Conservation (phyloP, 1,140 invertebrate species). For the Bicyclus anynana region DNA sequence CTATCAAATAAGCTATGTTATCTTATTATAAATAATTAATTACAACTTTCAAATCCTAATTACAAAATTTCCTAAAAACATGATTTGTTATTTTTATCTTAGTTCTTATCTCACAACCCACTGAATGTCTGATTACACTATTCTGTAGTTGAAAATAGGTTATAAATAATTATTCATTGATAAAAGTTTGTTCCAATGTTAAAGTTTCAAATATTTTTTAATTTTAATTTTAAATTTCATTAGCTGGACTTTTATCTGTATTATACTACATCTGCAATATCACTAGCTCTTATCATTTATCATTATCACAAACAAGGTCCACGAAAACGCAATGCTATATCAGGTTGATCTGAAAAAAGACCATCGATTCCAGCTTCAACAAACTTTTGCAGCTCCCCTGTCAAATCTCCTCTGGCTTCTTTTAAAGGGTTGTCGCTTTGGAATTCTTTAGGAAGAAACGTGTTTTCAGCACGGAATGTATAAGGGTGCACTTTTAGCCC, state of each 20-base stretch:
- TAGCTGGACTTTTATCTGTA: too few species aligned
- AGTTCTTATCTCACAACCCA: neutral
- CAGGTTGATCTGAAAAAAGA: constrained; percentile 62
- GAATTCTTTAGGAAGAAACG: constrained; percentile 55
- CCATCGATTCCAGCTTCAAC: constrained; percentile 60
- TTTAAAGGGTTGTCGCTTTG: constrained; percentile 40
- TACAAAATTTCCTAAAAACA: too few species aligned
- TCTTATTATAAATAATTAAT: too few species aligned
- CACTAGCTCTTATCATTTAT: neutral
- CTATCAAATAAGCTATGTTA: neutral
- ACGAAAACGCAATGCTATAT: constrained; percentile 42
- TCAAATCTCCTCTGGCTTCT: constrained; percentile 47
- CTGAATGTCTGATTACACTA: neutral
- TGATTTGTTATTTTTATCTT: neutral
- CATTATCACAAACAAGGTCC: constrained; percentile 27
- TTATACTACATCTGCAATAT: too few species aligned
- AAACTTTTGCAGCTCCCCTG: constrained; percentile 50
- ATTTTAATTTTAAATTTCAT: too few species aligned
- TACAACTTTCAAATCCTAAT: neutral
- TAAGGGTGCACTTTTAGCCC: constrained; percentile 66
- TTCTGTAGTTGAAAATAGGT: neutral
- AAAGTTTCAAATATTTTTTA: too few species aligned
- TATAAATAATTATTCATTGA: too few species aligned
- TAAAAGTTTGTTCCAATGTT: too few species aligned
- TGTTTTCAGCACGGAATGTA: constrained; percentile 63